Evolutionary conservation across 1,140 invertebrate species (phyloP).

Genomic region (Drosophila lowei): DNA sequence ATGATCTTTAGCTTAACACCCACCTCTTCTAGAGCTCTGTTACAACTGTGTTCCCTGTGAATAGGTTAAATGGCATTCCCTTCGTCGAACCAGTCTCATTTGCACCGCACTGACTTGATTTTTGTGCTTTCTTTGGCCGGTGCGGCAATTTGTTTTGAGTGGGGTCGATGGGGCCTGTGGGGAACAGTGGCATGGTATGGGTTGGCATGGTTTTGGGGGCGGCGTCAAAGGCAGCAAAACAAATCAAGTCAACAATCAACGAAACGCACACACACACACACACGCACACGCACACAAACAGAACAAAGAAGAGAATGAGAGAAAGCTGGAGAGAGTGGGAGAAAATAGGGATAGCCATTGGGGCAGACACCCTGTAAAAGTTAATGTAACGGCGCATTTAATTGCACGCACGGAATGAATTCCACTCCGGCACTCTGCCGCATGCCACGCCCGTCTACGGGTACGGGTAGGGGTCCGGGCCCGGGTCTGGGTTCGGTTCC

Average conservation of each 20-base stretch:
- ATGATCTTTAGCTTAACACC: too few relatives aligned
- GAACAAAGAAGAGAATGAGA: background rate
- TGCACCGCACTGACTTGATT: slow-evolving; percentile 29
- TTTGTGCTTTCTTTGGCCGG: slow-evolving; percentile 45
- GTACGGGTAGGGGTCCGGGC: background rate
- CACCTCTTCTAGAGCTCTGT: background rate
- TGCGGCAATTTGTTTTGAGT: slow-evolving; percentile 80
- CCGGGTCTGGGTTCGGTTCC: slow-evolving; percentile 1
- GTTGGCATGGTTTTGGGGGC: slow-evolving; percentile 5
- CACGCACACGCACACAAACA: slow-evolving; percentile 20
- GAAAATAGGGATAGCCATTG: slow-evolving; percentile 41
- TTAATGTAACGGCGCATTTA: slow-evolving; percentile 80
- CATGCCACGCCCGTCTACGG: slow-evolving; percentile 27
- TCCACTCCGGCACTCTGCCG: slow-evolving; percentile 47
- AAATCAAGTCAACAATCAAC: slow-evolving; percentile 83
- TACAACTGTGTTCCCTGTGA: background rate
- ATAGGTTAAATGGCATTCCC: slow-evolving; percentile 34
- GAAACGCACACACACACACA: slow-evolving; percentile 53
- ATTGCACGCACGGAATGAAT: slow-evolving; percentile 75
- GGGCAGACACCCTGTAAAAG: slow-evolving; percentile 75
- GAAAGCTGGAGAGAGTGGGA: background rate
- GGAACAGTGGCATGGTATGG: slow-evolving; percentile 9
- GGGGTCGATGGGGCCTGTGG: slow-evolving; percentile 55
- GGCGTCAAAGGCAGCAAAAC: slow-evolving; percentile 76
- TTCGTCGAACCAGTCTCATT: slow-evolving; percentile 49